A percentile compares a stretch with the other conserved stretches of the same genome.
phyloP scores from a whole-genome alignment of 2,888 invertebrate genomes.

The Dioctria rufipes region DNA sequence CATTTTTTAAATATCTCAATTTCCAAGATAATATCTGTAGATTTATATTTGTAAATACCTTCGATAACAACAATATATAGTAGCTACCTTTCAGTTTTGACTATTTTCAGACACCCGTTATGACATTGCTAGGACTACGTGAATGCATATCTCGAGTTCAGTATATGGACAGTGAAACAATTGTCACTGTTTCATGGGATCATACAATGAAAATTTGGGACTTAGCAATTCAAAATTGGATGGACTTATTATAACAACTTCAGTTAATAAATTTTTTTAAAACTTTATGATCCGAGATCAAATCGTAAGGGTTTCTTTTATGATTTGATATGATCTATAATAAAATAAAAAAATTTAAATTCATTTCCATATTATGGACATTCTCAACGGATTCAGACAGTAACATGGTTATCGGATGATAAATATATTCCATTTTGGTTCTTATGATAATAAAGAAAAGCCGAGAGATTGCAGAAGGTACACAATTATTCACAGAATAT shows the following conservation, averaged over 20 bases:
- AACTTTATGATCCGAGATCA: slow-evolving; percentile 93
- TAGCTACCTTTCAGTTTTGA: slow-evolving; percentile 68
- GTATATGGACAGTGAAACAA: slow-evolving; percentile 82
- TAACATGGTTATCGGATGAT: slow-evolving; percentile 88
- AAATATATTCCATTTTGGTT: slow-evolving; percentile 93
- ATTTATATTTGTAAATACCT: too few relatives aligned
- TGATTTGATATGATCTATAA: too few relatives aligned
- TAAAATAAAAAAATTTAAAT: neutral
- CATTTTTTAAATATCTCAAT: too few relatives aligned
- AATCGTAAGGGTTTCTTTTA: slow-evolving; percentile 74
- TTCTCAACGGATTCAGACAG: slow-evolving; percentile 91
- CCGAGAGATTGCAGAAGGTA: slow-evolving; percentile 97
- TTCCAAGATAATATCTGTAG: too few relatives aligned
- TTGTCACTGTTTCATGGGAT: slow-evolving; percentile 83
- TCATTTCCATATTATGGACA: slow-evolving; percentile 81
- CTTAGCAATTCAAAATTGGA: slow-evolving; percentile 67
- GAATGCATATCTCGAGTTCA: slow-evolving; percentile 89
- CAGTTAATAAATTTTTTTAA: slow-evolving; percentile 92
- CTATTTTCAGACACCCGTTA: slow-evolving; percentile 76
- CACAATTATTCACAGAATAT: too few relatives aligned
- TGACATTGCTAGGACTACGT: slow-evolving; percentile 92
- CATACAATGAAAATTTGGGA: slow-evolving; percentile 97
- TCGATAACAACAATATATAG: too few relatives aligned
- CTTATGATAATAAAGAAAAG: slow-evolving; percentile 92
- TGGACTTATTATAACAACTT: slow-evolving; percentile 74